Base-by-base conservation (phyloP, 1,140 invertebrate genomes). In the Lutraria rhynchaena region DNA sequence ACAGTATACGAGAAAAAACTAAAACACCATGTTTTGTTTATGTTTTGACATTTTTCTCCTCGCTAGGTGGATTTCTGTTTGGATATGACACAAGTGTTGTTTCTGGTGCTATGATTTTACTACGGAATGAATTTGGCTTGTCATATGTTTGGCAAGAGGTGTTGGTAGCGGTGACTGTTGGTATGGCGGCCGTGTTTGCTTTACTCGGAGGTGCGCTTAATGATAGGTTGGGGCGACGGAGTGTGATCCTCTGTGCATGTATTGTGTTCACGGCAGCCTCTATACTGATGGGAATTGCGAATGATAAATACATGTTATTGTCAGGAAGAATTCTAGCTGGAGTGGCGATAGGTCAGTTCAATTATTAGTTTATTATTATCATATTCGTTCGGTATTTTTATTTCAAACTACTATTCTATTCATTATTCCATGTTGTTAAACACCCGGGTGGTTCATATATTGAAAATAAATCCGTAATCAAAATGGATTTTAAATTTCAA, bases 61-160 rank as follows among this genome's bases (percentile, higher is more conserved):
- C 90, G 1, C 85, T 95, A 15, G 95, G 95, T 22, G 95, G 95
- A 9, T 95, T 95, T 85, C 91, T 95, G 4, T 95, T 95, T 86
- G 95, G 95, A 29, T 95, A 95, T 89, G 95, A 95, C 83, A 95
- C 95, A 0, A 94, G 95, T 3, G 94, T 95, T 27, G 93, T 95
- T 15, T 95, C 94, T 1, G 94, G 94, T 3, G 94, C 95, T n/a
- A 94, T 95, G 93, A 90, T 95, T 27, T 91, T 95, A 31, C 67
- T 92, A 53, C 63, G 89, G 55, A 87, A 89, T 65, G 82, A 93
- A 27, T 94, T 94, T 81, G 70, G 91, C n/a, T 86, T 94, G 60
- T 91, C 87, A 29, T 90, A 89, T 24, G 71, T 93, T 1, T 94
- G 93, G 93, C 94, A 95, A 83, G 94, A 94, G 78, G 63, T 93